Percentiles rank a stretch among this genome's conserved stretches.
These are phyloP conservation scores for Osedax fenrisi DNA, from an alignment of 2,888 invertebrate species.

Conservation along the genomic window DNA sequence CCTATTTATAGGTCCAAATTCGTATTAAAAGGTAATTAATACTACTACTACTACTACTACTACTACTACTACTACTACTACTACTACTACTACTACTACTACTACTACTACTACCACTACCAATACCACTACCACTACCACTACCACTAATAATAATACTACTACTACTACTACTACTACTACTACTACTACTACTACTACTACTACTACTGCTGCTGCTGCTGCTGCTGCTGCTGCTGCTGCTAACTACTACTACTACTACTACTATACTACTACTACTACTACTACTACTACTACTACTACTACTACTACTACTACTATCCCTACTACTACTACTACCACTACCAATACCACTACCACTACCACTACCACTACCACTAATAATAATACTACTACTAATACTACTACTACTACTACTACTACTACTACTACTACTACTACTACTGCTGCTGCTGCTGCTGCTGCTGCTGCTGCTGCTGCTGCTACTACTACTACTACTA, in stretches of 20 bases:
- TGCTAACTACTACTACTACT: not conserved
- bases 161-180: not conserved
- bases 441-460: constrained; percentile 10
- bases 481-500: not conserved
- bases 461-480: constrained; percentile 12
- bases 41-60: not conserved
- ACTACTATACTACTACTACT: not conserved
- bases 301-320: not conserved
- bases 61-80: not conserved
- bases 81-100: not conserved
- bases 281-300: not conserved
- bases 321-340: not conserved
- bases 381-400: not conserved
- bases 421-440: not conserved
- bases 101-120: not conserved
- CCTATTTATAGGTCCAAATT: too few species aligned
- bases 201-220: not conserved
- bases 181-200: not conserved
- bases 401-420: not conserved
- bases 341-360: not conserved
- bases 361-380: not conserved
- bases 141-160: not conserved
- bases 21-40: too few species aligned
- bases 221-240: not conserved
- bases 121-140: not conserved